Evolutionary conservation across 2,113 vertebrate genomes (phyloP), one percentile per base, ranked within the genome.

Genomic region (Cynocephalus volans): DNA sequence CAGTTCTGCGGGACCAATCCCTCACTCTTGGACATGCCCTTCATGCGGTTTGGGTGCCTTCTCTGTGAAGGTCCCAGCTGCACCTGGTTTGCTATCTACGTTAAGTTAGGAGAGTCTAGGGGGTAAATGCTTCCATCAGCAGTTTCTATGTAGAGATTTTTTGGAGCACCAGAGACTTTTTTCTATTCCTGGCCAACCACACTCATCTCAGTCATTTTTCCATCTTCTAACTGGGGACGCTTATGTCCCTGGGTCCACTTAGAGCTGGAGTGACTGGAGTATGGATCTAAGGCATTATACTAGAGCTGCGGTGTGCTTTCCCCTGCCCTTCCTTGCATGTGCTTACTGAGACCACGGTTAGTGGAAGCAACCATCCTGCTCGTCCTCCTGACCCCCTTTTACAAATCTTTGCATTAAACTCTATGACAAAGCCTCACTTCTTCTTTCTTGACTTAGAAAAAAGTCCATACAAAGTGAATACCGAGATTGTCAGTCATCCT

Each of bases 231-330:
- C 0, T 21, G 56, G 0, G 23, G 62, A 21, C 2, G 18, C 17
- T 28, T 23, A 31, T 33, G 10, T 11, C 11, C 48, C 56, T 0
- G 23, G 2, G 45, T 31, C 23, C 69, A 17, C 45, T 26, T 10
- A 23, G 23, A 67, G 75, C 33, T 31, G 11, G 17, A 50, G 6
- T 41, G 26, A 1, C 24, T 13, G 33, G 33, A 41, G 48, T 33
- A 28, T 14, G 24, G 15, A 14, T 1, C 2, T 1, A 41, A 69
- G 48, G 56, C 4, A 0, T 24, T 10, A 31, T 50, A 4, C 5
- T 36, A 17, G 28, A 9, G 64, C 12, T 50, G 12, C 5, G 14
- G 8, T 3, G 21, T 26, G 13, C 45, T 33, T 33, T 14, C 60
- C 21, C 23, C 9, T 31, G n/a, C 36, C 24, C 36, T 48, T 31